Evolutionary conservation across 2,113 vertebrate species (phyloP).

Genomic region (Triplophysa siluroides): DNA sequence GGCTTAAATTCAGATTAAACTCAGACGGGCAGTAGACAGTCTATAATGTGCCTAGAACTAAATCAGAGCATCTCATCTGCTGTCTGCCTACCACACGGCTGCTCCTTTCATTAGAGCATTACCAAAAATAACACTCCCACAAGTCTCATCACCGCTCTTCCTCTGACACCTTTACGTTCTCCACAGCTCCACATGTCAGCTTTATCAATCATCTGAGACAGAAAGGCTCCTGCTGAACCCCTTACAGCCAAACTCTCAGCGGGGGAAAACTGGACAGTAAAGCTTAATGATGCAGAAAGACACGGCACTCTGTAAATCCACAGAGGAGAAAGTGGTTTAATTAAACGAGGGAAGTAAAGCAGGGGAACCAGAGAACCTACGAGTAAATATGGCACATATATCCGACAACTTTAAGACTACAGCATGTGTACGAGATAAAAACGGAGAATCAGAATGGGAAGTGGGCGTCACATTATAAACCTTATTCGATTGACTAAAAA

Average conservation of each 20-base stretch:
- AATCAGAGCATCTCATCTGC: conserved; percentile 46
- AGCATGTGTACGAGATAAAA: too few species aligned
- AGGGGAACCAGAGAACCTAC: neutral
- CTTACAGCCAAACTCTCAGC: conserved; percentile 6
- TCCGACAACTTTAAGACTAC: too few species aligned
- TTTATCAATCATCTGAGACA: conserved; percentile 43
- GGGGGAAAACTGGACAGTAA: neutral
- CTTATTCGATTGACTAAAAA: neutral
- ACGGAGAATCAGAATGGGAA: too few species aligned
- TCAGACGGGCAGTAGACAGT: conserved; percentile 21
- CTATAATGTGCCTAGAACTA: conserved; percentile 35
- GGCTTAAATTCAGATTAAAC: neutral
- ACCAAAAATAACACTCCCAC: conserved; percentile 55
- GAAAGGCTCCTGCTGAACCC: conserved; percentile 2
- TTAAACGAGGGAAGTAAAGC: conserved; percentile 3
- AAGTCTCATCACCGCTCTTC: conserved; percentile 46
- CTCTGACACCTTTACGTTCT: conserved; percentile 33
- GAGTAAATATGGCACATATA: conserved; percentile 4
- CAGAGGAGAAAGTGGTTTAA: conserved; percentile 4
- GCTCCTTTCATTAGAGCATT: conserved; percentile 48
- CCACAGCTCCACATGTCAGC: conserved; percentile 10
- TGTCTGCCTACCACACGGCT: conserved; percentile 41
- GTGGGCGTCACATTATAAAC: neutral
- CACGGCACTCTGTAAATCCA: neutral
- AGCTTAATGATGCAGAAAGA: conserved; percentile 29